phyloP scores from a whole-genome alignment of 2,797 vertebrate species.

The Lates japonicus region DNA sequence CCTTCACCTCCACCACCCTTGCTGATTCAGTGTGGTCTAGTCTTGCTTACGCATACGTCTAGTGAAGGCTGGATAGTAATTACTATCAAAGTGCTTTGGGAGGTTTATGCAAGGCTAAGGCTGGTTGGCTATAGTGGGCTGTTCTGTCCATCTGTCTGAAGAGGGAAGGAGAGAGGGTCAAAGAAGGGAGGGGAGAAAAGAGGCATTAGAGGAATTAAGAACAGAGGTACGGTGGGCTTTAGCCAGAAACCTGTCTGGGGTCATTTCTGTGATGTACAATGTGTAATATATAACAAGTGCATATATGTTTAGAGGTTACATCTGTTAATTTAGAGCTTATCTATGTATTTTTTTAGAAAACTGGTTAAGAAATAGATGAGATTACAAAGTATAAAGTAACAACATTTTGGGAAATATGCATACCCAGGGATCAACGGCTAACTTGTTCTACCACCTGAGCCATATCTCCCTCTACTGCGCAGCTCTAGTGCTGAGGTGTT shows the following conservation, averaged over 20 bases:
- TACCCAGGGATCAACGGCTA: too few relatives aligned
- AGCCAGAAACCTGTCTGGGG: neutral
- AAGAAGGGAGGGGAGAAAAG: neutral
- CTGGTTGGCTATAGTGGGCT: neutral
- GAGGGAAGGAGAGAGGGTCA: neutral
- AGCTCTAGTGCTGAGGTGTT: too few relatives aligned
- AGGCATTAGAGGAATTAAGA: conserved; percentile 1
- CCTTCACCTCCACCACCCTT: conserved; percentile 29
- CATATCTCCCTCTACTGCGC: too few relatives aligned
- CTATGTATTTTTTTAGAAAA: neutral
- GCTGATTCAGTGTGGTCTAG: conserved; percentile 76
- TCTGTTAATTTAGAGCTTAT: neutral
- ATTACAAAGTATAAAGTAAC: neutral
- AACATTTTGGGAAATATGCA: too few relatives aligned
- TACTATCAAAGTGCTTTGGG: conserved; percentile 53
- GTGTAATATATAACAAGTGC: neutral
- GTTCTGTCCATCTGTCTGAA: neutral
- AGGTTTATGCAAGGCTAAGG: conserved; percentile 37
- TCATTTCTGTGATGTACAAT: neutral
- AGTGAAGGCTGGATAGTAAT: conserved; percentile 35
- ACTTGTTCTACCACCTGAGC: too few relatives aligned
- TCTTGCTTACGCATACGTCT: conserved; percentile 60
- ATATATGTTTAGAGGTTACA: neutral
- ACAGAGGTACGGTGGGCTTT: neutral
- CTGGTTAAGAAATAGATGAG: neutral